Percentiles rank a stretch among this genome's conserved stretches.
Evolutionary conservation across 2,888 invertebrate genomes (phyloP).

Genomic region (Athetis lepigone): DNA sequence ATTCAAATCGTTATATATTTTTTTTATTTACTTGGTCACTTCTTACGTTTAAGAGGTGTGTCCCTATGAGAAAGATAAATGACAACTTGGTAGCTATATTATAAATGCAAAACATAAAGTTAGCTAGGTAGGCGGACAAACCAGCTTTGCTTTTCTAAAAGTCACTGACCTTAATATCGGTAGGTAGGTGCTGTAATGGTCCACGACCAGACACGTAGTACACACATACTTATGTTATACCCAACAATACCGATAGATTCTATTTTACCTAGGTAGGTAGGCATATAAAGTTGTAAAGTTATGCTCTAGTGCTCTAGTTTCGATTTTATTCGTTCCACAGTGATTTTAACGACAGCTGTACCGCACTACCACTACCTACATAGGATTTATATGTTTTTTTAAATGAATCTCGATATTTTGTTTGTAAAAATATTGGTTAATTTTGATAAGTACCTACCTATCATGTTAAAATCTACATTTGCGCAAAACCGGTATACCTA

Average conservation of each 20-base stretch:
- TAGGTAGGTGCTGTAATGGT: conserved; percentile 17
- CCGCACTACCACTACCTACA: too few relatives aligned
- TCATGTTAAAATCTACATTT: conserved; percentile 6
- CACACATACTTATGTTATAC: background rate
- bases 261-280: too few relatives aligned
- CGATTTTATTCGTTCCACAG: too few relatives aligned
- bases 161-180: conserved; percentile 57
- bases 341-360: too few relatives aligned
- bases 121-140: conserved; percentile 26
- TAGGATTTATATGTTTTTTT: too few relatives aligned
- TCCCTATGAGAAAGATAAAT: conserved; percentile 5
- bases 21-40: too few relatives aligned
- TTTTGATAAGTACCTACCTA: background rate
- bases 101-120: background rate
- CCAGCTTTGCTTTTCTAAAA: conserved; percentile 50
- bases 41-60: conserved; percentile 17
- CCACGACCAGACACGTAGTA: conserved; percentile 22
- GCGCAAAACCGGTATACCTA: conserved; percentile 27
- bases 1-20: too few relatives aligned
- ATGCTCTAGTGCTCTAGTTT: too few relatives aligned
- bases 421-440: background rate
- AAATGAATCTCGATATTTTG: background rate
- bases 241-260: background rate
- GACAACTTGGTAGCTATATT: background rate
- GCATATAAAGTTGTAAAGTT: too few relatives aligned